Evolutionary conservation across 2,888 invertebrate species (phyloP), one percentile per base, ranked within the genome.

Genomic region (Lasioglossum leucozonium): DNA sequence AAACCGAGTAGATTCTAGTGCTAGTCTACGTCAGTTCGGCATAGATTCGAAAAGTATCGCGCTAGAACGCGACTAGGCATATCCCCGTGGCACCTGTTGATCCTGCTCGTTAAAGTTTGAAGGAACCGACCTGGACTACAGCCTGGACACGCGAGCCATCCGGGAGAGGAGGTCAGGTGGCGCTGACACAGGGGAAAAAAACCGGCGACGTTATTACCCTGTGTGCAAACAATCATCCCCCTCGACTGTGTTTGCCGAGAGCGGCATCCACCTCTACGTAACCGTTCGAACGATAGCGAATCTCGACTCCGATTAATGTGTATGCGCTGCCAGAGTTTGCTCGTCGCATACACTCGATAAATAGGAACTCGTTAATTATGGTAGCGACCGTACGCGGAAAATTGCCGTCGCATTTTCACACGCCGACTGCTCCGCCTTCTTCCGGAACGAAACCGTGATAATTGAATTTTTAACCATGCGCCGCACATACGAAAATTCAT

Each of bases 1-100:
- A 5, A 5, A 47, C 18, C 47, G 5, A 5, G 5, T 16, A 26
- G 26, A 58, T 26, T 5, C 26, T 5, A 58, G 58, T 2, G 26
- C 58, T 76, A 22, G 55, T 55, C 72, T n/a, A n/a, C 37, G 37
- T 37, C 62, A 13, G 8, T 51, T 58, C 62, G 16, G 30, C 76
- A 77, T 78, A 79, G 81, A 77, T 90, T 85, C 77, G 84, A 86
- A 89, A 88, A 88, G 75, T 81, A 82, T 86, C 85, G 82, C 76
- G 84, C 79, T 87, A 91, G 82, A 84, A 85, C 72, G 44, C 51
- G 26, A 75, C 81, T 88, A 86, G 90, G 88, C 91, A 91, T 92
- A 90, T 90, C 90, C 90, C 86, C 87, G 90, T 90, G 88, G 91
- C 93, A 94, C 93, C 94, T 94, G 94, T 94, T 93, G 94, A 93